These are phyloP conservation scores for Pteropus alecto DNA, from an alignment of 2,113 vertebrate species.

Conservation along the genomic window DNA sequence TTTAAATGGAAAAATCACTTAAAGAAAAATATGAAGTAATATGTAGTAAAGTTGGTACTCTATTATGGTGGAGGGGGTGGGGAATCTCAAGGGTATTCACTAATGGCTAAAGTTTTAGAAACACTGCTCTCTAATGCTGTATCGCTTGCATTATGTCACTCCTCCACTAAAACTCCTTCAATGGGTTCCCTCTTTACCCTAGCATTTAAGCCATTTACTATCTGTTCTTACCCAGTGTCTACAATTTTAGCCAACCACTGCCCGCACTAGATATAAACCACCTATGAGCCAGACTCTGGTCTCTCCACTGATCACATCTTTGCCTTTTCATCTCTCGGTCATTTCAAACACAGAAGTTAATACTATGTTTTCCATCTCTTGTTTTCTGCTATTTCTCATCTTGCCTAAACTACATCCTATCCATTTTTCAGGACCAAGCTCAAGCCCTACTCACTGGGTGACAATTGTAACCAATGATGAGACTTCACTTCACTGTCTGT, in stretches of 20 bases:
- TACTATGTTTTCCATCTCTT: background rate
- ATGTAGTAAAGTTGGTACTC: background rate
- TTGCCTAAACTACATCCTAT: background rate
- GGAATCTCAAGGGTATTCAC: background rate
- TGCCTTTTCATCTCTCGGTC: background rate
- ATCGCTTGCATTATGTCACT: background rate
- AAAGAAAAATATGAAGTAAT: slow-evolving; percentile 1
- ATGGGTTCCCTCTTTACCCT: background rate
- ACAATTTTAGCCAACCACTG: background rate
- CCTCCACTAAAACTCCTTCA: background rate
- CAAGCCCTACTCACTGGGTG: background rate
- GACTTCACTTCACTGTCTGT: background rate
- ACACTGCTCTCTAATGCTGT: background rate
- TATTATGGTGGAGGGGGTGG: too few species aligned
- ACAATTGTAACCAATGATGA: background rate
- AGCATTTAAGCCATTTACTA: background rate
- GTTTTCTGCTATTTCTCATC: background rate
- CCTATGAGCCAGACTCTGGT: background rate
- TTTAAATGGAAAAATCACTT: background rate
- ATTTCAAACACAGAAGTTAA: background rate
- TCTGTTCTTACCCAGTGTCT: background rate
- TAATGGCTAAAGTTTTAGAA: background rate
- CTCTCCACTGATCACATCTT: background rate
- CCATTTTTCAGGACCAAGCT: background rate
- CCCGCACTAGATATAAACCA: background rate